Evolutionary conservation across 1,140 invertebrate species (phyloP), one percentile per base, ranked within the genome.

Genomic region (Cydia strobilella): DNA sequence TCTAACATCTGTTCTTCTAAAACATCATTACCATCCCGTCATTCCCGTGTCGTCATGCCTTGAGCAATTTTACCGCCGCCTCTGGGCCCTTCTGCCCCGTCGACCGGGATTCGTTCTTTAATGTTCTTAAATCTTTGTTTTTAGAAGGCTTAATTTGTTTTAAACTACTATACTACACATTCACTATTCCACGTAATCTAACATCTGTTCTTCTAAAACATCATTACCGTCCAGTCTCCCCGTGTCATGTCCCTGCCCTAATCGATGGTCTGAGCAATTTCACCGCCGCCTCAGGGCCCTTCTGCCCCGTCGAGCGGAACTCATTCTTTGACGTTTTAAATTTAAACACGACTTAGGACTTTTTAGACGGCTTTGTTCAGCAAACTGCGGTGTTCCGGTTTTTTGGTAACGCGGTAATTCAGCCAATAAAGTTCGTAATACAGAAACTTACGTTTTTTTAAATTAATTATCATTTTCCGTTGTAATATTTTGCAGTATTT

Each of bases 291-390:
- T 3, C 48, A 6, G 48, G 48, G n/a, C 48, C 48, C n/a, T 51
- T 51, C 48, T 51, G 48, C n/a, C 48, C n/a, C 48, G 48, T 51
- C 48, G 48, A 51, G 48, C 48, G n/a, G 48, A 51, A 51, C n/a
- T 51, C 15, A 51, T 51, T 51, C 48, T 51, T 51, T 51, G 48
- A 18, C 48, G 48, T 51, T 51, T 51, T 51, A 51, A 51, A 51
- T 51, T 51, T 18, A 51, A 51, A 51, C 48, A 18, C n/a, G 48
- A 51, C 48, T n/a, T 18, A 10, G 48, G 48, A 51, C 48, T 51
- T 51, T 48, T 5, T 51, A 51, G n/a, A 51, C 48, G 48, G n/a
- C 13, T 45, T 45, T 45, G 42, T 45, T 45, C 15, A 45, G 12
- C 10, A 45, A 45, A 45, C 42, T 45, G 42, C 42, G 12, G 42